A percentile compares a stretch with the other conserved stretches of the same genome.
phyloP scores from a whole-genome alignment of 2,797 vertebrate genomes.

The Momotus momota region DNA sequence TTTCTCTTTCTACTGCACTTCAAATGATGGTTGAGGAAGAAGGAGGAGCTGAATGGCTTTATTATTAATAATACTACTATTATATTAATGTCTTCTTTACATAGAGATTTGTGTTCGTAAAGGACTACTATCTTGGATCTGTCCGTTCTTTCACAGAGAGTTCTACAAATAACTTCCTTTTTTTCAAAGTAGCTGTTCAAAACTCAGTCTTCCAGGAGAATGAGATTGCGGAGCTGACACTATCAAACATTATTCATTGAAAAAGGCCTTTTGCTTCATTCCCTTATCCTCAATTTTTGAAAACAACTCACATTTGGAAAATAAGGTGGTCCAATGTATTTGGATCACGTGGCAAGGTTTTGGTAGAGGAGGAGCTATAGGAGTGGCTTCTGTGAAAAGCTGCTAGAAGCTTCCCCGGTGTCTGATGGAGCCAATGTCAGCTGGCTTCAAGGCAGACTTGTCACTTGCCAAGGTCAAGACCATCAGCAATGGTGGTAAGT shows the following conservation, averaged over 20 bases:
- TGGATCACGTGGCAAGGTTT: not conserved
- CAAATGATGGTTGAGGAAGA: not conserved
- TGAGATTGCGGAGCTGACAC: not conserved
- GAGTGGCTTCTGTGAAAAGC: not conserved
- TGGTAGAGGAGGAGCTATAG: not conserved
- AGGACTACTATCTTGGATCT: not conserved
- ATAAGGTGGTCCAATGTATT: not conserved
- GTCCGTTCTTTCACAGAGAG: not conserved
- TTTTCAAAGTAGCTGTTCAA: not conserved
- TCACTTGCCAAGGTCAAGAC: not conserved
- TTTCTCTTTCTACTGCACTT: not conserved
- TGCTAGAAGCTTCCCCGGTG: not conserved
- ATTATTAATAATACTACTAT: not conserved
- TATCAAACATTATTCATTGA: not conserved
- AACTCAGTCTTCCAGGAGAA: not conserved
- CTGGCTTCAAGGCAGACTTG: rapidly evolving
- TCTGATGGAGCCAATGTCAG: rapidly evolving
- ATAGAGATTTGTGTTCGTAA: not conserved
- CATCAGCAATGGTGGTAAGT: rapidly evolving
- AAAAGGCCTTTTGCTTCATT: not conserved
- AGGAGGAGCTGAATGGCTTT: not conserved
- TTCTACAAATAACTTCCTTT: not conserved
- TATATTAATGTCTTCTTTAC: not conserved
- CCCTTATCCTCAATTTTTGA: not conserved
- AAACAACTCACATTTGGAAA: not conserved